Base-by-base conservation (phyloP, 2,113 vertebrate genomes). In the Chascanopsetta lugubris region DNA sequence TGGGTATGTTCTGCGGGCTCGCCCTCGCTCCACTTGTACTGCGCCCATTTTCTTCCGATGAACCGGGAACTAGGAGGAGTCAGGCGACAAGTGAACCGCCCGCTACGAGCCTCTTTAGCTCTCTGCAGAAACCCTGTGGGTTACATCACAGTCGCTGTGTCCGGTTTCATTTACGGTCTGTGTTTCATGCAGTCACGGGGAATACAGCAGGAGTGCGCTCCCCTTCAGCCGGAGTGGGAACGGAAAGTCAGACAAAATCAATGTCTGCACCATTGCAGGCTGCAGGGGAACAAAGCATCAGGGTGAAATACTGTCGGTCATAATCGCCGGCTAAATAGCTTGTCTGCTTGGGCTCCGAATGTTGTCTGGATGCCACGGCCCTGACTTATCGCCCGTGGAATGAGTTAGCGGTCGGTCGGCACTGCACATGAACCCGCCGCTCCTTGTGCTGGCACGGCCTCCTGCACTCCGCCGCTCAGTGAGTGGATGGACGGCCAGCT, bases 211-310 rank as follows among this genome's bases (percentile, higher is more conserved):
- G 79, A 85, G 77, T 67, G 49, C 34, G 45, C 66, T 72, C 84
- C 79, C 75, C 74, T n/a, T 72, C 26, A 83, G 86, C 82, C 77
- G 71, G 22, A 27, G 49, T 15, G 51, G 61, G 55, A 74, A 68
- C 77, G 67, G 72, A 72, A 79, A 85, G 66, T 72, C 69, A 65
- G 82, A 83, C 69, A 79, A 83, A 81, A 81, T 83, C 75, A 72
- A 86, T 81, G 77, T 69, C 62, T 79, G 55, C 57, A 72, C 65
- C 71, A 54, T 78, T 72, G 56, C 27, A 61, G 67, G 58, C 62
- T 69, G 61, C 61, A 40, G 75, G 42, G 60, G 72, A 79, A 61
- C 75, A 83, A 66, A 78, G 65, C 61, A 77, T 77, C 57, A 68
- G 38, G 48, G 45, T 67, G 77, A 67, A 83, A 77, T 38, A 70